Percentiles rank a stretch among this genome's conserved stretches.
phyloP scores from a whole-genome alignment of 2,797 vertebrate genomes.

The Urocyon cinereoargenteus region DNA sequence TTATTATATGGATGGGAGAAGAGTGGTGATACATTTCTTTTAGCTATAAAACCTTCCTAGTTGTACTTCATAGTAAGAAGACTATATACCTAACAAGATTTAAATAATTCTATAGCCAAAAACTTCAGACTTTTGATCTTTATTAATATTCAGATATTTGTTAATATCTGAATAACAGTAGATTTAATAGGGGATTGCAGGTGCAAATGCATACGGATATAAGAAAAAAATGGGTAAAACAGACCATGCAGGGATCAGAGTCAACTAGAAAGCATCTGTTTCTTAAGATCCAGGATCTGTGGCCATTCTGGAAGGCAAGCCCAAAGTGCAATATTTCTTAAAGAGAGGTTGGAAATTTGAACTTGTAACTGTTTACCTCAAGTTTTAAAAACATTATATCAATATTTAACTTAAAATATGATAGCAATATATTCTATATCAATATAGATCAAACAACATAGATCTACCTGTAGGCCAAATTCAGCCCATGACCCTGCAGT shows the following conservation, averaged over 20 bases:
- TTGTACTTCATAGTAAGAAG: slow-evolving; percentile 23
- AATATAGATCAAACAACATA: background rate
- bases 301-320: background rate
- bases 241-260: background rate
- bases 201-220: background rate
- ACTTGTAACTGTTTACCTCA: slow-evolving; percentile 2
- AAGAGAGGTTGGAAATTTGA: background rate
- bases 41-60: slow-evolving; percentile 20
- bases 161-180: background rate
- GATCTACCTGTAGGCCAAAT: background rate
- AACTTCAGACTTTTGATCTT: background rate
- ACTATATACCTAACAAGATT: background rate
- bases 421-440: too few relatives aligned
- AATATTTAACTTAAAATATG: too few relatives aligned
- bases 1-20: background rate
- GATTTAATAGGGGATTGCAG: background rate
- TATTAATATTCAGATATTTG: background rate
- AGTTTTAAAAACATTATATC: slow-evolving; percentile 32
- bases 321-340: background rate
- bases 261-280: background rate
- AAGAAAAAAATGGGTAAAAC: background rate
- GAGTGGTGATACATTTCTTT: background rate
- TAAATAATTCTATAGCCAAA: slow-evolving; percentile 28
- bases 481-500: background rate
- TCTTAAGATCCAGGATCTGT: background rate